A percentile compares a stretch with the other conserved stretches of the same genome.
These are phyloP conservation scores for Trichopria drosophilae DNA, from an alignment of 2,888 invertebrate species.

Conservation along the genomic window DNA sequence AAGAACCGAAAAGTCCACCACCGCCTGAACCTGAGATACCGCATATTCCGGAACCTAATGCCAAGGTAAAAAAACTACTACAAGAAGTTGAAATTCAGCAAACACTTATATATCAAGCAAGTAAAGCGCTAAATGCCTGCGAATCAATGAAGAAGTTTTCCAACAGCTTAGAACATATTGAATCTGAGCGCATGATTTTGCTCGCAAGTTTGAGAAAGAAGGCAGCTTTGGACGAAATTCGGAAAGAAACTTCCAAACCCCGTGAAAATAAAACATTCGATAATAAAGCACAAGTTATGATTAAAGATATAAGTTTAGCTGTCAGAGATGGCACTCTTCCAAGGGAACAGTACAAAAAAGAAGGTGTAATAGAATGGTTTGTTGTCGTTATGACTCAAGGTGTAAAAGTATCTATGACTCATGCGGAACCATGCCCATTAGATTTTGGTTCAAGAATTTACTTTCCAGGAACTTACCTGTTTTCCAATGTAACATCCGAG, in stretches of 20 bases:
- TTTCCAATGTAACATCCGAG: slow-evolving; percentile 51
- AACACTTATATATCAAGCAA: slow-evolving; percentile 52
- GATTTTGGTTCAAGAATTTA: slow-evolving; percentile 41
- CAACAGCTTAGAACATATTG: slow-evolving; percentile 60
- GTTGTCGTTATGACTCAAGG: slow-evolving; percentile 50
- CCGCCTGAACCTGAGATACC: too few species aligned
- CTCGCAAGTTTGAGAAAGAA: slow-evolving; percentile 48
- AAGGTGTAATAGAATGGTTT: slow-evolving; percentile 48
- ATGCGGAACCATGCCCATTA: slow-evolving; percentile 40
- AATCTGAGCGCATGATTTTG: slow-evolving; percentile 60
- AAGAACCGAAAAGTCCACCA: background rate
- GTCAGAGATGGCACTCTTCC: slow-evolving; percentile 34
- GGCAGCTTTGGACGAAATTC: slow-evolving; percentile 40
- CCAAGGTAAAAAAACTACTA: slow-evolving; percentile 38
- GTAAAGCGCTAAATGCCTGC: slow-evolving; percentile 60
- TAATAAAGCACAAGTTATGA: slow-evolving; percentile 35
- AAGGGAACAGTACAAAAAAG: slow-evolving; percentile 28
- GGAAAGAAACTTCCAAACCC: too few species aligned
- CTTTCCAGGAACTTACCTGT: slow-evolving; percentile 47
- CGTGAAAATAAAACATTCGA: slow-evolving; percentile 11
- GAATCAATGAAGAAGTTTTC: slow-evolving; percentile 58
- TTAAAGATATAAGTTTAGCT: slow-evolving; percentile 39
- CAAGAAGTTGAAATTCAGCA: slow-evolving; percentile 43
- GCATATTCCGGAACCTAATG: slow-evolving; percentile 13
- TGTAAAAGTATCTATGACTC: slow-evolving; percentile 46